Evolutionary conservation across 2,113 vertebrate species (phyloP), one percentile per base, ranked within the genome.

Genomic region (Cricetomys ansorgei): DNA sequence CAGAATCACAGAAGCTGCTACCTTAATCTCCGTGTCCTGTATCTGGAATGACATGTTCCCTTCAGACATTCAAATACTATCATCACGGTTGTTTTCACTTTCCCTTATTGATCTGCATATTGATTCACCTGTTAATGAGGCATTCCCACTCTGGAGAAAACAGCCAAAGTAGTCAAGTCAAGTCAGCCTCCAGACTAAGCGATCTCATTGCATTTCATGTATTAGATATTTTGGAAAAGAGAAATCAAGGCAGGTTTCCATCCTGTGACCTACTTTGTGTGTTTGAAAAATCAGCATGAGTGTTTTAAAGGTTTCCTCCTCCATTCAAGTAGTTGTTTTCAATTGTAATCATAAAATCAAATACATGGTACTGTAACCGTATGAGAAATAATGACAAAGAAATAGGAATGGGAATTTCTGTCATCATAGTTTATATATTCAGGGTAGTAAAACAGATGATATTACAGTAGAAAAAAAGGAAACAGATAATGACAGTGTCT

Each of bases 101-200:
- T 96, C n/a, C 93, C 79, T 94, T 94, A 97, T 94, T 94, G 97
- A 96, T 97, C 93, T 37, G 83, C 55, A 81, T 97, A 91, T 97
- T 97, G 80, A 97, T 97, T 96, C 16, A 92, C n/a, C 94, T 97
- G 83, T 97, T 98, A 97, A 97, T 97, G 93, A 97, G 92, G 83
- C 85, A 95, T 97, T 91, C 31, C 40, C 92, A 4, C 86, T 85
- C 64, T 34, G 79, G 16, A 97, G 12, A 93, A 86, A 64, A 98
- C 2, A 62, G 90, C 55, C 43, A 94, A 76, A 86, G 86, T 88
- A 72, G 95, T 97, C n/a, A 88, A n/a, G n/a, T n/a, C n/a, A n/a
- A 96, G 59, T 93, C 43, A 12, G 45, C 85, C 37, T 95, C 92
- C 40, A 25, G 55, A 31, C 5, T 55, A 37, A 93, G 16, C 87